phyloP scores from a whole-genome alignment of 2,113 vertebrate genomes.

The Pluvianellus socialis region DNA sequence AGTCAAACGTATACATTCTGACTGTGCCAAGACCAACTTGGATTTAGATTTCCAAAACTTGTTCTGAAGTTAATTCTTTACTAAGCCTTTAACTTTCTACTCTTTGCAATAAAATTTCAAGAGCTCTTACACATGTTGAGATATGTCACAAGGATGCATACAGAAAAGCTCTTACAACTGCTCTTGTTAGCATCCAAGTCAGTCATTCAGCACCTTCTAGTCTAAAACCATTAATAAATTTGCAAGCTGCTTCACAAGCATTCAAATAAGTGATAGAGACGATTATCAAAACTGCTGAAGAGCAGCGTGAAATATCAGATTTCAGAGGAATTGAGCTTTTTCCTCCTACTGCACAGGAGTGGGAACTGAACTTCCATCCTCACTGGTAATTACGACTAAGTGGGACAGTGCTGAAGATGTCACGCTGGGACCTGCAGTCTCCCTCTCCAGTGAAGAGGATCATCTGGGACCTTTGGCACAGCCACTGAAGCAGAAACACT shows the following conservation, averaged over 20 bases:
- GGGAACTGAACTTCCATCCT: background rate
- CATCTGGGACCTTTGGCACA: background rate
- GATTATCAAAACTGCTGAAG: background rate
- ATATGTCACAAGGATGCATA: background rate
- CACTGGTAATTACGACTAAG: background rate
- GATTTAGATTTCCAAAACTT: background rate
- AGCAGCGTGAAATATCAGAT: background rate
- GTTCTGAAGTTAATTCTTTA: background rate
- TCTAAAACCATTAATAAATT: background rate
- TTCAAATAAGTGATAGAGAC: background rate
- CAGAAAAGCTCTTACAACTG: background rate
- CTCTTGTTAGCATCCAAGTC: no score
- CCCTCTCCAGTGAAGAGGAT: background rate
- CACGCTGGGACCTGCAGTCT: background rate
- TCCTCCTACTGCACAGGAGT: background rate
- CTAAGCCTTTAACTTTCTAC: background rate
- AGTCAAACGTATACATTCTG: background rate
- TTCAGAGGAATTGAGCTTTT: background rate
- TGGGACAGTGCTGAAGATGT: background rate
- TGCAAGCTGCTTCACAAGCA: background rate
- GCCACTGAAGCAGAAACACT: background rate
- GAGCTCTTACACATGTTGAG: background rate
- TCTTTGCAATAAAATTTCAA: rapidly evolving
- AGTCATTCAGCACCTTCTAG: background rate
- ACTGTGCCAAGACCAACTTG: no score